Conservation (phyloP, 2,113 vertebrate species). For the Apodemus sylvaticus region DNA sequence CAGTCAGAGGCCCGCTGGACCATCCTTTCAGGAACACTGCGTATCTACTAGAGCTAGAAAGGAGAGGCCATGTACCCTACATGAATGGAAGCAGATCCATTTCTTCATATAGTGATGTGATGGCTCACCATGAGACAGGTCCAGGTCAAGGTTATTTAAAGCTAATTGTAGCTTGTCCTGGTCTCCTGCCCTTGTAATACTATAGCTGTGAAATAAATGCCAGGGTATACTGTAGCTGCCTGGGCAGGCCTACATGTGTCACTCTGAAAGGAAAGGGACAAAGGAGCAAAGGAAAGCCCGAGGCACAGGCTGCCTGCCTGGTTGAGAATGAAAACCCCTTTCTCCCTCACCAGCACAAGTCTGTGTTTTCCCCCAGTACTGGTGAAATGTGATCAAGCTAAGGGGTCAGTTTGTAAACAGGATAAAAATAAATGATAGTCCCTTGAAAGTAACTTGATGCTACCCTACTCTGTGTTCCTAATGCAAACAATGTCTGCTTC, state of each 20-base stretch:
- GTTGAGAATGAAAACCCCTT: neutral
- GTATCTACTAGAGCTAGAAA: neutral
- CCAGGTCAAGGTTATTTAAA: neutral
- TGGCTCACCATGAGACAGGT: neutral
- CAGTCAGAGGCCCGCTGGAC: neutral
- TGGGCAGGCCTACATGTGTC: neutral
- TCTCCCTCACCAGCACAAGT: neutral
- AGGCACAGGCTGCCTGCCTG: neutral
- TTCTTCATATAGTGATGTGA: neutral
- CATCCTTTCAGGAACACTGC: neutral
- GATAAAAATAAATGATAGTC: neutral
- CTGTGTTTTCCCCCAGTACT: neutral
- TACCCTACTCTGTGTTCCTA: neutral
- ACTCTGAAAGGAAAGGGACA: neutral
- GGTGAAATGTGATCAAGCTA: neutral
- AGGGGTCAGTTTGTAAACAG: neutral
- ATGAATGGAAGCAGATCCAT: neutral
- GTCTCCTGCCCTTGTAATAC: neutral
- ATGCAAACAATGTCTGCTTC: neutral
- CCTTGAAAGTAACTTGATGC: neutral
- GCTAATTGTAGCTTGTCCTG: neutral
- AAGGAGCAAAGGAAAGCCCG: neutral
- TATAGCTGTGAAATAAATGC: neutral
- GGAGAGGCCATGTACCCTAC: neutral
- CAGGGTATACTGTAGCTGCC: no score